Evolutionary conservation across 2,888 invertebrate species (phyloP).

Genomic region (Pachymerium ferrugineum): DNA sequence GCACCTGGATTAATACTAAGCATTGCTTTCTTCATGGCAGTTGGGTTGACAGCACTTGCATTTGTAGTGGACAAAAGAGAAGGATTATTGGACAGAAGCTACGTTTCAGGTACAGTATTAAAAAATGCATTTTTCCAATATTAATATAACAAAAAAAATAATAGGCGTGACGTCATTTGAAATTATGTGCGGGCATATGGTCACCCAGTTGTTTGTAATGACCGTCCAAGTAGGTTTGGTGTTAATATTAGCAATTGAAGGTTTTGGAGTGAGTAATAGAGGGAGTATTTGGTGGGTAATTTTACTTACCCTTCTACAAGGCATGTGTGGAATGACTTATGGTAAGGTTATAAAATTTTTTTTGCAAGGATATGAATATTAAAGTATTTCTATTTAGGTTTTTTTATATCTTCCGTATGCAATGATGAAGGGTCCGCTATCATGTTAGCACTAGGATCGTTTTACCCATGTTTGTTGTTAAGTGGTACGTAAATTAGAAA

Average conservation of each 20-base stretch:
- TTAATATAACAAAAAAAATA: background rate
- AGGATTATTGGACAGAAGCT: constrained; percentile 82
- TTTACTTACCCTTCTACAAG: constrained; percentile 78
- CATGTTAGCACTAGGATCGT: constrained; percentile 84
- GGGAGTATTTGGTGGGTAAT: constrained; percentile 81
- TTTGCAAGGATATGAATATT: constrained; percentile 30
- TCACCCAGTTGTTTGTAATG: constrained; percentile 92
- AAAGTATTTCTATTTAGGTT: too few relatives aligned
- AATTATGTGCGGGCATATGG: constrained; percentile 85
- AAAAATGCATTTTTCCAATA: background rate
- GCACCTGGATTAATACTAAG: constrained; percentile 89
- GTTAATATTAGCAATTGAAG: constrained; percentile 81
- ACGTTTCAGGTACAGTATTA: constrained; percentile 76
- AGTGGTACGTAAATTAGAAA: constrained; percentile 61
- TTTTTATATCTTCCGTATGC: constrained; percentile 86
- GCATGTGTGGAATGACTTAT: constrained; percentile 92
- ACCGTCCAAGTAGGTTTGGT: constrained; percentile 86
- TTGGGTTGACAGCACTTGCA: constrained; percentile 85
- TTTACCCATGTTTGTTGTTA: constrained; percentile 85
- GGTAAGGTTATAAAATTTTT: constrained; percentile 55
- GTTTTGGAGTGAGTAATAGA: constrained; percentile 81
- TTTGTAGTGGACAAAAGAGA: constrained; percentile 85
- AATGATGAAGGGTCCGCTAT: constrained; percentile 87
- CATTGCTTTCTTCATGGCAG: constrained; percentile 92
- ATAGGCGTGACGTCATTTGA: constrained; percentile 83